Evolutionary conservation across 2,797 vertebrate species (phyloP).

Genomic region (Sus cebifrons): DNA sequence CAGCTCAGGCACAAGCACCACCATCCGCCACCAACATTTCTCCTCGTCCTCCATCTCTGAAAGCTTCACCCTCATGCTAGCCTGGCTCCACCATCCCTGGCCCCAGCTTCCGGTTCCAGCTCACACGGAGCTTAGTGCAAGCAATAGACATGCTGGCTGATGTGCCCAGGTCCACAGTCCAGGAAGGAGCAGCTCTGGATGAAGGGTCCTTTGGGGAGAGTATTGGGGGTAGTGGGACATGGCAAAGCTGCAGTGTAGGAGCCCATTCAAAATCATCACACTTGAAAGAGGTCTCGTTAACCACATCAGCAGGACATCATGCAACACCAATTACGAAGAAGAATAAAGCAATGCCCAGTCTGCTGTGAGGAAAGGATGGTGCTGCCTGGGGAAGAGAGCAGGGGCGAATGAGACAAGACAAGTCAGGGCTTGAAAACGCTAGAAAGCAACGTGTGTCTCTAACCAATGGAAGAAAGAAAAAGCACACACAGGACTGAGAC

Average conservation of each 20-base stretch:
- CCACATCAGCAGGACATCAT: rapidly evolving
- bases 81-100: no score
- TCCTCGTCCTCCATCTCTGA: no score
- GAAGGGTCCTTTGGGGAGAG: not conserved
- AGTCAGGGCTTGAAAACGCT: not conserved
- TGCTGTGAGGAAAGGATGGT: not conserved
- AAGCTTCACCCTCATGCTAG: no score
- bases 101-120: not conserved
- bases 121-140: not conserved
- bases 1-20: no score
- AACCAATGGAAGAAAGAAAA: not conserved
- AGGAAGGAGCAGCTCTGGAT: not conserved
- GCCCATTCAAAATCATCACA: not conserved
- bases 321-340: not conserved
- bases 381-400: not conserved
- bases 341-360: not conserved
- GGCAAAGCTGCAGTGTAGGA: not conserved
- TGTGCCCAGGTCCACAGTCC: not conserved
- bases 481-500: not conserved
- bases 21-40: not conserved
- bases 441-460: not conserved
- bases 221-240: no score
- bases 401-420: not conserved
- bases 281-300: no score
- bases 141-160: not conserved